Conservation (phyloP, 2,888 invertebrate genomes). For the Chironomus tentans region DNA sequence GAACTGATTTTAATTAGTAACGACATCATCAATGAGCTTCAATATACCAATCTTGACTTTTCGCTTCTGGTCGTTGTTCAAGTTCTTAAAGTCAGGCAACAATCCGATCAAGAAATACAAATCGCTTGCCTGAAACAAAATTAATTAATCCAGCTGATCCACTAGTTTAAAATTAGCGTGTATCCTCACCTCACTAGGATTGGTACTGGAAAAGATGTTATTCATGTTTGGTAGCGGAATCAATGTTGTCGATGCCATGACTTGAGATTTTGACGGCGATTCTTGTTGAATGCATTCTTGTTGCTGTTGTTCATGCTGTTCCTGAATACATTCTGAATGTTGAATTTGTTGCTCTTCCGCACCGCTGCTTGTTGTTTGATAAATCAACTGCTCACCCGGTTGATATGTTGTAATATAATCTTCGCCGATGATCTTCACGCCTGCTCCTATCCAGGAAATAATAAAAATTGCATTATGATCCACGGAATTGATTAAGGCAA, state of each 20-base stretch:
- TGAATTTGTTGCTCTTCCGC: slow-evolving; percentile 9
- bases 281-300: slow-evolving; percentile 8
- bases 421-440: slow-evolving; percentile 19
- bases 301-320: neutral
- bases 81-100: slow-evolving; percentile 13
- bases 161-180: no score
- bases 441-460: neutral
- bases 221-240: slow-evolving; percentile 20
- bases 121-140: neutral
- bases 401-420: slow-evolving; percentile 23
- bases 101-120: slow-evolving; percentile 22
- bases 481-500: no score
- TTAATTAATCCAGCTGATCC: neutral
- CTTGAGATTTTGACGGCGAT: slow-evolving; percentile 11
- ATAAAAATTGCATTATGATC: no score
- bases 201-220: neutral
- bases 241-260: neutral
- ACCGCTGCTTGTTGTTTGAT: neutral
- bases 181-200: neutral
- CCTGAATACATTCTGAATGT: neutral
- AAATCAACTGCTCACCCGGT: slow-evolving; percentile 18
- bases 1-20: neutral
- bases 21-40: slow-evolving; percentile 20
- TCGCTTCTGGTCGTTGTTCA: slow-evolving; percentile 12
- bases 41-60: slow-evolving; percentile 20